A percentile compares a stretch with the other conserved stretches of the same genome.
Evolutionary conservation across 2,797 vertebrate species (phyloP).

Genomic region (Acanthornis magna): DNA sequence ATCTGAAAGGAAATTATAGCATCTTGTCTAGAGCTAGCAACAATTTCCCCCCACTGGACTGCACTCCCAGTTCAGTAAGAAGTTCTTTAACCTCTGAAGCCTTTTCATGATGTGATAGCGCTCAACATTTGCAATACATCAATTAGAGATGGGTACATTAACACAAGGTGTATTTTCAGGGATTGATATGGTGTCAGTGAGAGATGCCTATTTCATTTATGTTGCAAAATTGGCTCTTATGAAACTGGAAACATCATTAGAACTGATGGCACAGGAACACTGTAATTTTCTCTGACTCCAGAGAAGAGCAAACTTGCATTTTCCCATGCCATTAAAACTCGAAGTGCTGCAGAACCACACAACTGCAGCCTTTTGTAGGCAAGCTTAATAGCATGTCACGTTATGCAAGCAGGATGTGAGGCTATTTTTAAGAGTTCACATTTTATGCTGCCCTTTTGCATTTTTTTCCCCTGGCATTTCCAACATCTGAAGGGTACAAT

Average conservation of each 20-base stretch:
- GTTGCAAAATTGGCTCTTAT: constrained; percentile 36
- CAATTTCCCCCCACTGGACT: neutral
- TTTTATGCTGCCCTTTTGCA: constrained; percentile 21
- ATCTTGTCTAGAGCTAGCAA: neutral
- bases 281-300: constrained; percentile 32
- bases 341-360: neutral
- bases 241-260: constrained; percentile 45
- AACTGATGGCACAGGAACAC: constrained; percentile 22
- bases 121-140: constrained; percentile 31
- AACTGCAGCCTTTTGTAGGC: constrained; percentile 10
- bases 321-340: constrained; percentile 28
- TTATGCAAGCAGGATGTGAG: constrained; percentile 41
- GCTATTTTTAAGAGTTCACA: constrained; percentile 48
- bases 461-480: neutral
- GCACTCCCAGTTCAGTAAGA: neutral
- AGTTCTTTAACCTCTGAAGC: constrained; percentile 47
- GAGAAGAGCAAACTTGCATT: constrained; percentile 48
- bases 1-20: constrained; percentile 27
- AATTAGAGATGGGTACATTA: constrained; percentile 15
- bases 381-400: neutral
- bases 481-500: neutral
- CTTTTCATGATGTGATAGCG: constrained; percentile 11
- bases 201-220: constrained; percentile 37
- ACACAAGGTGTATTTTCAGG: constrained; percentile 7
- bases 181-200: neutral